phyloP scores from a whole-genome alignment of 2,113 vertebrate genomes.

The Alectura lathami region DNA sequence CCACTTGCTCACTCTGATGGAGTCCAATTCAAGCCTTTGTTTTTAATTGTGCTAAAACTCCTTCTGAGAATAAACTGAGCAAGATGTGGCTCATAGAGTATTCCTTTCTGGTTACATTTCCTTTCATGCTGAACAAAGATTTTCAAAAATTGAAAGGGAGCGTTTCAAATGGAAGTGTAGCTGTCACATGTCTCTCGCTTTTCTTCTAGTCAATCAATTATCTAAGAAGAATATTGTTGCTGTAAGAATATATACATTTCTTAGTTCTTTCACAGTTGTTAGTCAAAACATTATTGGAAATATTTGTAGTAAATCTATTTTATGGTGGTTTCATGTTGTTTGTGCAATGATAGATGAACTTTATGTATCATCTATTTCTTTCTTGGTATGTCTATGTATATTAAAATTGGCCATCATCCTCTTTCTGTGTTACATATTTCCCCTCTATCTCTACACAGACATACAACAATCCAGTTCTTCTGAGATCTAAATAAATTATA shows the following conservation, averaged over 20 bases:
- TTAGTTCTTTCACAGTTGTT: background rate
- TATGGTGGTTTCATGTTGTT: background rate
- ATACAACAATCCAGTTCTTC: background rate
- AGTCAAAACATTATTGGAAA: background rate
- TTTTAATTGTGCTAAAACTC: background rate
- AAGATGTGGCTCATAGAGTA: background rate
- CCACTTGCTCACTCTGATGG: background rate
- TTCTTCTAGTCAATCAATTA: background rate
- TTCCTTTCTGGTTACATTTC: background rate
- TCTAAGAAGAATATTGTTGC: background rate
- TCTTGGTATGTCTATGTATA: background rate
- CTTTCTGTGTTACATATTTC: background rate
- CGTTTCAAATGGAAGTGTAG: background rate
- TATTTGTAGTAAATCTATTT: background rate
- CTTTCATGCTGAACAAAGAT: background rate
- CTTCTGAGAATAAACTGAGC: background rate
- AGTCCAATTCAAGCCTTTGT: background rate
- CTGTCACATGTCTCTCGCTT: background rate
- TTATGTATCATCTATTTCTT: conserved; percentile 35
- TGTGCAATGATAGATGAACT: conserved; percentile 2
- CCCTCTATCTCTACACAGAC: background rate
- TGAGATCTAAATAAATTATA: background rate
- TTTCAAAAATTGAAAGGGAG: background rate
- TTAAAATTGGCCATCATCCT: background rate
- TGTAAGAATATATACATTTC: background rate